These are phyloP conservation scores for Morpho achilles DNA, from an alignment of 2,888 invertebrate species.

Conservation along the genomic window DNA sequence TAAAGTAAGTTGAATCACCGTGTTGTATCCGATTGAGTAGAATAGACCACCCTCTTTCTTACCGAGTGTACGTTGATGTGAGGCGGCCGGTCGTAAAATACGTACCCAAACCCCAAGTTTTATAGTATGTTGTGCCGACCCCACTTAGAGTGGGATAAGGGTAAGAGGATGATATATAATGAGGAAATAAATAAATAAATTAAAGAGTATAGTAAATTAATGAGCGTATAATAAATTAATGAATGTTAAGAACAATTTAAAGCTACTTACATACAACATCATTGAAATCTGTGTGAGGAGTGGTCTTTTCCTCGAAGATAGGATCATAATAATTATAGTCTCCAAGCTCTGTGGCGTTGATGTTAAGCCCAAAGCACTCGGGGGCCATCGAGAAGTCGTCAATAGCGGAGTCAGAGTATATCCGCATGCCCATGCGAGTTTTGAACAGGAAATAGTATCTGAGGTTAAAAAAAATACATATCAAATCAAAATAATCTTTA, in stretches of 20 bases:
- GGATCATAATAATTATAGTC: conserved; percentile 90
- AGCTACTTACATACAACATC: conserved; percentile 81
- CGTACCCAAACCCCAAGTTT: too few relatives aligned
- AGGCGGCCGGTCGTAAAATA: too few relatives aligned
- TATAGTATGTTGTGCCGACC: too few relatives aligned
- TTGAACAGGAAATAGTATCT: conserved; percentile 91
- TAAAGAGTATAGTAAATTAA: too few relatives aligned
- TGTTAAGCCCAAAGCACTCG: conserved; percentile 91
- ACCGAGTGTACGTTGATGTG: too few relatives aligned
- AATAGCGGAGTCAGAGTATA: conserved; percentile 90
- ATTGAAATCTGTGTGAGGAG: conserved; percentile 82
- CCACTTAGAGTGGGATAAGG: too few relatives aligned
- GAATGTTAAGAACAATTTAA: background rate
- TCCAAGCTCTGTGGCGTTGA: conserved; percentile 83
- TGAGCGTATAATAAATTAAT: background rate
- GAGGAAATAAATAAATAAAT: too few relatives aligned
- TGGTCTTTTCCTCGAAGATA: conserved; percentile 74
- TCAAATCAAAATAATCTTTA: too few relatives aligned
- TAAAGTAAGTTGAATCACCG: too few relatives aligned
- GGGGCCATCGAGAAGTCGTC: conserved; percentile 94
- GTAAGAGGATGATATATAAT: too few relatives aligned
- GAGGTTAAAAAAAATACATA: conserved; percentile 14
- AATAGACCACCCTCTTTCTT: too few relatives aligned
- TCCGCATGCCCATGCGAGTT: conserved; percentile 88
- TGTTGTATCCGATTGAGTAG: too few relatives aligned